Conservation (phyloP, 1,140 invertebrate species). For the Cepaea nemoralis region DNA sequence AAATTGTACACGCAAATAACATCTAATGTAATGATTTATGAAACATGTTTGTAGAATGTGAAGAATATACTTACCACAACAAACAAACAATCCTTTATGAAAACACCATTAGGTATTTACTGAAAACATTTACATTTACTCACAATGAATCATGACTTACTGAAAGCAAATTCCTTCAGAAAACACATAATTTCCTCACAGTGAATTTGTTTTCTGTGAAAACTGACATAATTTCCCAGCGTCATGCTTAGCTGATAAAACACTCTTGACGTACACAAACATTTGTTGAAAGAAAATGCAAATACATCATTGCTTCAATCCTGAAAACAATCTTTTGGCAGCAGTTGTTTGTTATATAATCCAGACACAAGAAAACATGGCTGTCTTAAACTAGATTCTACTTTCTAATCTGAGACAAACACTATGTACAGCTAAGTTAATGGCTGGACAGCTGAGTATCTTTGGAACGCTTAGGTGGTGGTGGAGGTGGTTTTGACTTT, state of each 20-base stretch:
- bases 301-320: background rate
- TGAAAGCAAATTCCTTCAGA: background rate
- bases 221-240: too few species aligned
- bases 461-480: conserved; percentile 62
- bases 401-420: background rate
- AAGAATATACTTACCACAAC: background rate
- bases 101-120: background rate
- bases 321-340: background rate
- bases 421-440: conserved; percentile 15
- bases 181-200: background rate
- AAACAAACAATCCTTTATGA: background rate
- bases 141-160: background rate
- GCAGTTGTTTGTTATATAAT: background rate
- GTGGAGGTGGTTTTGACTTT: conserved; percentile 59
- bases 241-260: background rate
- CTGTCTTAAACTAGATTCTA: background rate
- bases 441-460: conserved; percentile 59
- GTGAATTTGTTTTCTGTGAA: background rate
- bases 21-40: background rate
- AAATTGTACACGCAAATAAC: background rate
- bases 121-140: too few species aligned
- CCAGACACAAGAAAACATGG: background rate
- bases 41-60: too few species aligned
- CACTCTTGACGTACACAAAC: background rate
- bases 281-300: background rate